Evolutionary conservation across 1,140 invertebrate species (phyloP), one percentile per base, ranked within the genome.

Genomic region (Zaprionus africanus): DNA sequence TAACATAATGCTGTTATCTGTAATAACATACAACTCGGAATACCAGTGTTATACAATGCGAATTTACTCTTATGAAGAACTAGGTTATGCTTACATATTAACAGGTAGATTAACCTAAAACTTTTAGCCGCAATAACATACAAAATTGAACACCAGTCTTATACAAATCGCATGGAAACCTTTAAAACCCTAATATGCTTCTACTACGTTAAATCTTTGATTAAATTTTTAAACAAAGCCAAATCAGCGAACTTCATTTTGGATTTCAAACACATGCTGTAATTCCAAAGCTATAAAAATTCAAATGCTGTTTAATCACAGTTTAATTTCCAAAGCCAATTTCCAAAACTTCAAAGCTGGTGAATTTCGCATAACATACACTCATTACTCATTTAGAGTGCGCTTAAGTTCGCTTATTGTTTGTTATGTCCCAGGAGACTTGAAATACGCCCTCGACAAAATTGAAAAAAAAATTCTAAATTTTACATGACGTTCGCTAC

Each of bases 401-500:
- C 54, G 51, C 69, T 72, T 72, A 72, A 66, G 54, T 51, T 51
- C 43, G 26, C 41, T 66, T 72, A 72, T 63, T 76, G 61, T 65
- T 64, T 68, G 46, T 36, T 43, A 43, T 26, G 6, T 76, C 59
- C 24, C 43, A 46, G 17, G 36, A 56, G 60, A 43, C 31, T 36
- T 17, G 15, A 61, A 63, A 76, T 60, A 43, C 46, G 24, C 67
- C 41, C 67, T 34, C 67, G 36, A 64, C 56, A 66, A 76, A 75
- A 76, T 69, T 75, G 66, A 75, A 75, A 75, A 63, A 63, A 63
- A 67, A 75, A 70, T 58, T 70, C 19, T 64, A 72, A 66, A 72
- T 60, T 72, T 62, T 64, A 59, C 71, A 73, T 61, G 56, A 60
- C 22, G 26, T 34, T 54, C 3, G 17, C 46, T 31, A 26, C 38